Percentiles rank a stretch among this genome's conserved stretches.
These are phyloP conservation scores for Acanthisitta chloris DNA, from an alignment of 2,113 vertebrate species.

Conservation along the genomic window DNA sequence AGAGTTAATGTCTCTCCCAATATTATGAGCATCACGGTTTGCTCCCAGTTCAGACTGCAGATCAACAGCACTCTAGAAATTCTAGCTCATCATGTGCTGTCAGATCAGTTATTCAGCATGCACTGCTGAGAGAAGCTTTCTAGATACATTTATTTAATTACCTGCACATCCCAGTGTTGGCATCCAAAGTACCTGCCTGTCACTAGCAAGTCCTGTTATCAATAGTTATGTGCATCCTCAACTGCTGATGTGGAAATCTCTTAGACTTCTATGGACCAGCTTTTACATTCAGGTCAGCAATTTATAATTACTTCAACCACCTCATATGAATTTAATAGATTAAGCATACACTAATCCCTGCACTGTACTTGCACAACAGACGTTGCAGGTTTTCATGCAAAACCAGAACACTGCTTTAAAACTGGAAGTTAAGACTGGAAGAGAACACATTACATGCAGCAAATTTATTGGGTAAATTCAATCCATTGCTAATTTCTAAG, in stretches of 20 bases:
- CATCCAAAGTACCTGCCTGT: slow-evolving; percentile 16
- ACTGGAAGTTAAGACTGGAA: not conserved
- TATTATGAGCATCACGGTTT: not conserved
- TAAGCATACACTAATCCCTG: not conserved
- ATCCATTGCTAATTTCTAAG: not conserved
- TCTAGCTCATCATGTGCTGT: not conserved
- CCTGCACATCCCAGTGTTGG: not conserved
- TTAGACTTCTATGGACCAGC: not conserved
- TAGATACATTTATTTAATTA: slow-evolving; percentile 51
- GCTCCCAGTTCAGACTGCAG: not conserved
- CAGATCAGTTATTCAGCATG: not conserved
- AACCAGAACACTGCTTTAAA: not conserved
- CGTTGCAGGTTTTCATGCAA: not conserved
- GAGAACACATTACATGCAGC: not conserved
- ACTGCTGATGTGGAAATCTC: not conserved
- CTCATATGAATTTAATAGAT: not conserved
- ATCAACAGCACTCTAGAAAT: slow-evolving; percentile 21
- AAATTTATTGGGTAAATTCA: not conserved
- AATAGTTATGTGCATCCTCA: not conserved
- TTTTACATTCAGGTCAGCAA: not conserved
- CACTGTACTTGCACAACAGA: not conserved
- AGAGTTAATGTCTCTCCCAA: not conserved
- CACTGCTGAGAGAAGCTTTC: slow-evolving; percentile 13
- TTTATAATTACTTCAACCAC: not conserved
- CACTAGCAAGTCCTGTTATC: not conserved